Percentiles rank a stretch among this genome's conserved stretches.
Evolutionary conservation across 53 echinoderm and acorn worm species (phyloP).

Genomic region (Echinometra lucunter): DNA sequence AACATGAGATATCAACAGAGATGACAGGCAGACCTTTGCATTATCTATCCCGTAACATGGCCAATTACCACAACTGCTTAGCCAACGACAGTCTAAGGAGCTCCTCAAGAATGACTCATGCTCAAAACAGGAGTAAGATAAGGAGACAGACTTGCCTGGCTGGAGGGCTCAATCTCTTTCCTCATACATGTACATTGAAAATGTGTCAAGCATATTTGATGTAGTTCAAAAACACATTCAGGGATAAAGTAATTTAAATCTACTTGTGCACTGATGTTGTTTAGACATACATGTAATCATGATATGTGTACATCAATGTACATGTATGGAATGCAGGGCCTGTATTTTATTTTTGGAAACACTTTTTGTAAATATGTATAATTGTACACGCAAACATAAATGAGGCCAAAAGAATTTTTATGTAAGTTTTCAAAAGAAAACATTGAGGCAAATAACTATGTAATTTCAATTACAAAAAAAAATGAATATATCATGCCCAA

Average conservation of each 20-base stretch:
- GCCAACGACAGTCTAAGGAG: background rate
- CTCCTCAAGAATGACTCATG: background rate
- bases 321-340: no score
- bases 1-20: slow-evolving; percentile 19
- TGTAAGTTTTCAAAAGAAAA: no score
- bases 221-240: background rate
- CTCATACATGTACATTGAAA: background rate
- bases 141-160: background rate
- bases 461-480: no score
- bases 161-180: background rate
- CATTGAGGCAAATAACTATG: no score
- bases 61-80: background rate
- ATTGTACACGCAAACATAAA: no score
- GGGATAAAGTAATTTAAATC: background rate
- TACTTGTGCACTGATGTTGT: no score
- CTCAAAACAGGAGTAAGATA: background rate
- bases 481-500: no score
- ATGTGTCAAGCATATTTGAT: background rate
- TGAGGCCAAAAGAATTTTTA: no score
- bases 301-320: no score
- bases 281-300: no score
- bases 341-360: no score
- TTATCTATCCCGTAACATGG: background rate
- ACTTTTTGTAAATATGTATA: no score
- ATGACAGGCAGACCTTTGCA: slow-evolving; percentile 19